phyloP scores from a whole-genome alignment of 2,797 vertebrate species.

The Syncerus caffer region DNA sequence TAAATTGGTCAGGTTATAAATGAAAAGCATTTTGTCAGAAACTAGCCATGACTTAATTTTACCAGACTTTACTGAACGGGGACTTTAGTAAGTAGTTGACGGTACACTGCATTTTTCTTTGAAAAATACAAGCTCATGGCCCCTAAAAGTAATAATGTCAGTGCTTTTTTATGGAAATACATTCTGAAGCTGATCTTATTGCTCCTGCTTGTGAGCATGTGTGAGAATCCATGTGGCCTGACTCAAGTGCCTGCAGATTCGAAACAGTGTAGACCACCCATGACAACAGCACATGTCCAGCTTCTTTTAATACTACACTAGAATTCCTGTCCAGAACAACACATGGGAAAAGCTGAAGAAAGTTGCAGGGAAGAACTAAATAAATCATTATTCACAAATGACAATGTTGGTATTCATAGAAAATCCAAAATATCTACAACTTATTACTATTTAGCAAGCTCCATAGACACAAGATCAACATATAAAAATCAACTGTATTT shows the following conservation, averaged over 20 bases:
- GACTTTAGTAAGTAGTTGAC: constrained; percentile 8
- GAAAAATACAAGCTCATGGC: not conserved
- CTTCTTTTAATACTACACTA: not conserved
- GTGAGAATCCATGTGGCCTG: not conserved
- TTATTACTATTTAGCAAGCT: not conserved
- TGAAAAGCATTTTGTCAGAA: not conserved
- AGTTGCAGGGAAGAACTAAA: not conserved
- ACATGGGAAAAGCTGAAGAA: not conserved
- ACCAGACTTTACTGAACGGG: not conserved
- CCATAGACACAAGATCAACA: not conserved
- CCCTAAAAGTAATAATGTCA: not conserved
- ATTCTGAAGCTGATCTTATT: not conserved
- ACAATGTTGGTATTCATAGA: not conserved
- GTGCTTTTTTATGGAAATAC: not conserved
- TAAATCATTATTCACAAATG: not conserved
- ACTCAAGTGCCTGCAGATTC: not conserved
- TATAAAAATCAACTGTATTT: not conserved
- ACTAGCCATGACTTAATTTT: not conserved
- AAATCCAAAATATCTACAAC: not conserved
- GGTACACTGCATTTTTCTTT: not conserved
- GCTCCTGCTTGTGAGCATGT: no score
- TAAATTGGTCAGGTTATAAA: not conserved
- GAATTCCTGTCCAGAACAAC: not conserved
- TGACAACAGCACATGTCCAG: not conserved
- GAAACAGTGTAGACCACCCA: not conserved